Conservation (phyloP, 2,113 vertebrate species). For the Helogale parvula region DNA sequence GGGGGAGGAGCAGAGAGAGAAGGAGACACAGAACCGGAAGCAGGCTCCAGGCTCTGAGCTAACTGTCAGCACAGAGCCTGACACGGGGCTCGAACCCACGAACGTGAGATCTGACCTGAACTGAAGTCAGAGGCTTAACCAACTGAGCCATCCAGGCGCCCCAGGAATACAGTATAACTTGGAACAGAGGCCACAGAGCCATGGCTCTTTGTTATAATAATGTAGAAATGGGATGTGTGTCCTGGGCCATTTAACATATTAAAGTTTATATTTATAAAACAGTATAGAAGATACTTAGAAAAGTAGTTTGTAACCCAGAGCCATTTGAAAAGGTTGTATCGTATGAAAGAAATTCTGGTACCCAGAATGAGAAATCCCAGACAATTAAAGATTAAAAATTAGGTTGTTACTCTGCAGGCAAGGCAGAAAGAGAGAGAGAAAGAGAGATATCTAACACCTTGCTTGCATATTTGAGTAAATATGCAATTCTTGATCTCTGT, state of each 20-base stretch:
- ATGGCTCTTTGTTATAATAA: background rate
- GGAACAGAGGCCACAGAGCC: background rate
- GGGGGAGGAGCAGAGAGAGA: no score
- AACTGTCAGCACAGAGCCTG: no score
- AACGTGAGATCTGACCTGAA: no score
- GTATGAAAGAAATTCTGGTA: background rate
- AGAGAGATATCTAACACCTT: background rate
- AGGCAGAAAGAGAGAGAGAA: no score
- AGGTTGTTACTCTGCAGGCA: background rate
- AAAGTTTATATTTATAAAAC: background rate
- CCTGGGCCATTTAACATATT: background rate
- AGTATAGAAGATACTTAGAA: background rate
- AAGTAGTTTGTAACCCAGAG: background rate
- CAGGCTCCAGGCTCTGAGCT: no score
- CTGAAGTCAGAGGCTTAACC: no score
- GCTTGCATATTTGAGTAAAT: background rate
- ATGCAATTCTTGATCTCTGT: background rate
- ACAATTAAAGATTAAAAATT: background rate
- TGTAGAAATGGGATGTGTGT: background rate
- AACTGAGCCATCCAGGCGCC: no score
- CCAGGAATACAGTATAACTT: background rate
- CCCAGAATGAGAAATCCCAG: background rate
- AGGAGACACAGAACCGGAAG: no score
- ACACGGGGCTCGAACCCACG: no score
- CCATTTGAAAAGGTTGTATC: background rate